Evolutionary conservation across 2,888 invertebrate species (phyloP).

Genomic region (Drosophila greeni): DNA sequence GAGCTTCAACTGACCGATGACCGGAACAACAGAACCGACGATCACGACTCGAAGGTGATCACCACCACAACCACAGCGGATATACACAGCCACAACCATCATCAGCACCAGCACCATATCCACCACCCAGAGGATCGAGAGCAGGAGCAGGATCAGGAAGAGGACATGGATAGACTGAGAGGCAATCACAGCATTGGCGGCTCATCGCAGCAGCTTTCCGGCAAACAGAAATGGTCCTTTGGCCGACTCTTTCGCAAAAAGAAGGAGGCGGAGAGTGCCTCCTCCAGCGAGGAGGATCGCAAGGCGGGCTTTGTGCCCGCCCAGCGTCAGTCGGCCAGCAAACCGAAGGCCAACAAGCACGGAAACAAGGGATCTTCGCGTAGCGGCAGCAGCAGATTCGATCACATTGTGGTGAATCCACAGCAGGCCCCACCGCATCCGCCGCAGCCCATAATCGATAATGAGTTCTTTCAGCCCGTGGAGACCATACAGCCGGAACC

Average conservation of each 20-base stretch:
- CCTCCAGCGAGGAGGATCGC: slow-evolving; percentile 79
- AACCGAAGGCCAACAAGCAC: slow-evolving; percentile 77
- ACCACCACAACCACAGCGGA: slow-evolving; percentile 39
- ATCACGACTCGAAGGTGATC: slow-evolving; percentile 63
- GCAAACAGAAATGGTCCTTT: slow-evolving; percentile 87
- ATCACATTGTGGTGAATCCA: slow-evolving; percentile 81
- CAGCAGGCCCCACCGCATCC: slow-evolving; percentile 31
- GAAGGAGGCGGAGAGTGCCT: slow-evolving; percentile 80
- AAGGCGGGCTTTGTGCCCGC: slow-evolving; percentile 77
- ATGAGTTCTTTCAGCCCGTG: slow-evolving; percentile 77
- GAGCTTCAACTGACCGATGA: slow-evolving; percentile 75
- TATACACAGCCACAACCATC: slow-evolving; percentile 11
- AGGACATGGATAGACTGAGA: slow-evolving; percentile 62
- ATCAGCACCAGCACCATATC: slow-evolving; percentile 4
- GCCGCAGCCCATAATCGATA: slow-evolving; percentile 76
- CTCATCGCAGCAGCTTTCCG: slow-evolving; percentile 56
- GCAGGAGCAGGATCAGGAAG: slow-evolving; percentile 23
- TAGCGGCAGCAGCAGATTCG: slow-evolving; percentile 79
- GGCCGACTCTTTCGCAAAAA: slow-evolving; percentile 88
- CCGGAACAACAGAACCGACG: slow-evolving; percentile 55
- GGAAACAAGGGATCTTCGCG: slow-evolving; percentile 27
- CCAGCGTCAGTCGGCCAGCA: slow-evolving; percentile 52
- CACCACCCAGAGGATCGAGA: slow-evolving; percentile 29
- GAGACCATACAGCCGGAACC: slow-evolving; percentile 69
- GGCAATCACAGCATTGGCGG: slow-evolving; percentile 48